Percentiles rank a stretch among this genome's conserved stretches.
Evolutionary conservation across 2,113 vertebrate genomes (phyloP).

Genomic region (Ifrita kowaldi): DNA sequence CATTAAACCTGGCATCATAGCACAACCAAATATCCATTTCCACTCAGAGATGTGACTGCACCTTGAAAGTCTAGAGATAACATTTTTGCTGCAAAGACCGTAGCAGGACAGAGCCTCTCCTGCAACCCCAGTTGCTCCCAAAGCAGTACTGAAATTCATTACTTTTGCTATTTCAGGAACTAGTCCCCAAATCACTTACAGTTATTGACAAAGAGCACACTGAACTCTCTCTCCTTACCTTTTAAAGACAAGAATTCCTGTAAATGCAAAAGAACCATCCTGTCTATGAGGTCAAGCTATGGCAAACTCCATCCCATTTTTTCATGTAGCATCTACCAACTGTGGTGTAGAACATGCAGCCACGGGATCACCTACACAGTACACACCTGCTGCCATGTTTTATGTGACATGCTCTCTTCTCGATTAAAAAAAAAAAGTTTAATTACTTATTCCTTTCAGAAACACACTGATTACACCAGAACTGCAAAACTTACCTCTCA

Average conservation of each 20-base stretch:
- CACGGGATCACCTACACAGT: neutral
- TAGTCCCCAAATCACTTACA: neutral
- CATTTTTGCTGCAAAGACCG: neutral
- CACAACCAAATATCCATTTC: neutral
- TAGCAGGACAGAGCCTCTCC: neutral
- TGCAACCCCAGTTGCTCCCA: neutral
- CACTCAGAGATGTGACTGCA: neutral
- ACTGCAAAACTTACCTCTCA: neutral
- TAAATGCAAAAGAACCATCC: neutral
- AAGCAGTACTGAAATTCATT: neutral
- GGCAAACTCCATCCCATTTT: neutral
- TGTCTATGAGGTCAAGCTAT: neutral
- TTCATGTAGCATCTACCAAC: neutral
- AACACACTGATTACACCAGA: neutral
- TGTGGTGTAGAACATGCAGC: neutral
- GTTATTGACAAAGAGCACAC: neutral
- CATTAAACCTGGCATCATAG: neutral
- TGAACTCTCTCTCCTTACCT: neutral
- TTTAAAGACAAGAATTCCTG: neutral
- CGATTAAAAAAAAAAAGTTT: neutral
- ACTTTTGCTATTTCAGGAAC: neutral
- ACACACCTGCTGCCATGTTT: neutral
- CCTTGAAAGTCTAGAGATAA: neutral
- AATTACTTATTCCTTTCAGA: neutral
- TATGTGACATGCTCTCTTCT: neutral